Evolutionary conservation across 2,113 vertebrate genomes (phyloP).

Genomic region (Panurus biarmicus): DNA sequence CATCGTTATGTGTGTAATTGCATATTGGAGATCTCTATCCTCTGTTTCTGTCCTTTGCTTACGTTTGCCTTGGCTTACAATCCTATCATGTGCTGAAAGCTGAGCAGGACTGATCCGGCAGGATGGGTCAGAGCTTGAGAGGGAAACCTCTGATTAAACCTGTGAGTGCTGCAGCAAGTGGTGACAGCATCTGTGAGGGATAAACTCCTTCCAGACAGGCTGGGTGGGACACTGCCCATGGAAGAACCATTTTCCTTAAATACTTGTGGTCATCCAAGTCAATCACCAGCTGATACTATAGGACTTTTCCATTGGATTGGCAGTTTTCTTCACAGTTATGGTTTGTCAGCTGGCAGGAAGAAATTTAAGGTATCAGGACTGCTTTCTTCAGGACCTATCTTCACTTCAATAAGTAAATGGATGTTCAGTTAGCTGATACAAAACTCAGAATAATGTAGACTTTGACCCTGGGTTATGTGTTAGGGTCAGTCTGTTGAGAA

Average conservation of each 20-base stretch:
- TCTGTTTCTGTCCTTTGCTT: neutral
- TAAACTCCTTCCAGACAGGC: neutral
- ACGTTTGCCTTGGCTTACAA: neutral
- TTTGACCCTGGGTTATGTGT: neutral
- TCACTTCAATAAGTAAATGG: neutral
- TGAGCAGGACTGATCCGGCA: neutral
- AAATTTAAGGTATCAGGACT: neutral
- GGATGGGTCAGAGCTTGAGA: neutral
- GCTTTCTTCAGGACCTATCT: neutral
- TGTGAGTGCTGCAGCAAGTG: neutral
- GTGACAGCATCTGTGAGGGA: neutral
- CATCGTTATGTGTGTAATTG: neutral
- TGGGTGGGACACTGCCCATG: neutral
- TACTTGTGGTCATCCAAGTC: neutral
- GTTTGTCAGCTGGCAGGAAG: neutral
- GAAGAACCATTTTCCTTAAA: rapidly evolving
- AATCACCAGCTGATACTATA: neutral
- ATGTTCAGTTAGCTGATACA: neutral
- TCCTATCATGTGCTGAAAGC: constrained; percentile 42
- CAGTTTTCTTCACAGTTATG: neutral
- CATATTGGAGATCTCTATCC: constrained; percentile 40
- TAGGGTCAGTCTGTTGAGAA: neutral
- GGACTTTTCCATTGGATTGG: neutral
- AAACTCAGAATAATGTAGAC: neutral
- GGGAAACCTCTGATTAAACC: neutral